These are phyloP conservation scores for Agrotis ipsilon DNA, from an alignment of 2,888 invertebrate genomes.

Conservation along the genomic window DNA sequence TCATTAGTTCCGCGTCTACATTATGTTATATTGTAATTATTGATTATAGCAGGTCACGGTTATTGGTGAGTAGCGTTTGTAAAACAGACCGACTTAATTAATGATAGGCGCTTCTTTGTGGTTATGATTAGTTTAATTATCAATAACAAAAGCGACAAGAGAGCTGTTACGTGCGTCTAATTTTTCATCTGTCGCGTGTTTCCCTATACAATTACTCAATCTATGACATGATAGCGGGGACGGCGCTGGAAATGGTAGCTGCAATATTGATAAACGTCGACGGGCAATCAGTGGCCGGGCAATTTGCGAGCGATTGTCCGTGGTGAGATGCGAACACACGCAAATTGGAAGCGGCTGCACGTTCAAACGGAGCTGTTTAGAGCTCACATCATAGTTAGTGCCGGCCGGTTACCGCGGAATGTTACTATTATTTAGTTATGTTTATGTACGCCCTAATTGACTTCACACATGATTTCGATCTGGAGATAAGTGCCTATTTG, in stretches of 20 bases:
- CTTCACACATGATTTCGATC: slow-evolving; percentile 30
- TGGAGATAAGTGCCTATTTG: not conserved
- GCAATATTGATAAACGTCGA: slow-evolving; percentile 89
- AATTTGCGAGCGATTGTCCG: slow-evolving; percentile 89
- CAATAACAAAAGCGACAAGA: slow-evolving; percentile 76
- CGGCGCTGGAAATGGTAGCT: slow-evolving; percentile 72
- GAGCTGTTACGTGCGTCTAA: slow-evolving; percentile 72
- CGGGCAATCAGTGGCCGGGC: slow-evolving; percentile 86
- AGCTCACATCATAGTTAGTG: slow-evolving; percentile 67
- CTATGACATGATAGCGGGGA: slow-evolving; percentile 69
- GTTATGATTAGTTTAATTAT: slow-evolving; percentile 80
- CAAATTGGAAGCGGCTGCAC: slow-evolving; percentile 83
- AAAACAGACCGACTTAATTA: slow-evolving; percentile 83
- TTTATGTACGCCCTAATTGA: slow-evolving; percentile 43
- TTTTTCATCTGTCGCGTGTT: slow-evolving; percentile 74
- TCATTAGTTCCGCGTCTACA: slow-evolving; percentile 87
- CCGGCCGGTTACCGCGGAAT: slow-evolving; percentile 53
- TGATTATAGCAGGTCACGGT: slow-evolving; percentile 88
- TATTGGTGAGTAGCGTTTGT: slow-evolving; percentile 78
- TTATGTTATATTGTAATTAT: slow-evolving; percentile 88
- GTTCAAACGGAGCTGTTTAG: slow-evolving; percentile 80
- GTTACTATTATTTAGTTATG: slow-evolving; percentile 58
- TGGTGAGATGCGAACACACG: slow-evolving; percentile 84
- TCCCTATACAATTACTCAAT: slow-evolving; percentile 67
- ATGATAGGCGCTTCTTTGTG: slow-evolving; percentile 76